phyloP scores from a whole-genome alignment of 2,888 invertebrate genomes.

The Sepiola atlantica region DNA sequence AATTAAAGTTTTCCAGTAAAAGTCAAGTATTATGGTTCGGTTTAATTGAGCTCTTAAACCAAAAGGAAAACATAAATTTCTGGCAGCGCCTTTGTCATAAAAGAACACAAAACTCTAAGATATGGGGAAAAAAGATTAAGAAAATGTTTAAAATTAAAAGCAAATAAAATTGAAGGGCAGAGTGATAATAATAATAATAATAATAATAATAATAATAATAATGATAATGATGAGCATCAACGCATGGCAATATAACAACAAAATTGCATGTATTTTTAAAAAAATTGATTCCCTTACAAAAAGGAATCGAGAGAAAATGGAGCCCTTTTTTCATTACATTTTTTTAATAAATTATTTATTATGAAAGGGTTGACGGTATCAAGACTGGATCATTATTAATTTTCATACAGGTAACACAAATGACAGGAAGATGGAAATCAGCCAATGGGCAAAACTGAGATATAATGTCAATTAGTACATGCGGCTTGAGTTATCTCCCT shows the following conservation, averaged over 20 bases:
- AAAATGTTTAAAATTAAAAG: not conserved
- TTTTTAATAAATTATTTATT: not conserved
- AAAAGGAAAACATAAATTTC: no score
- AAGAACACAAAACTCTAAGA: not conserved
- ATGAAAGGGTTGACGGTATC: conserved; percentile 21
- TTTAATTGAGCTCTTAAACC: no score
- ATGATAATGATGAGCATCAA: not conserved
- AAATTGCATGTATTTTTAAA: not conserved
- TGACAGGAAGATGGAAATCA: conserved; percentile 23
- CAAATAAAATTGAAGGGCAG: not conserved
- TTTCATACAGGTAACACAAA: conserved; percentile 18
- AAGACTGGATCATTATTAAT: not conserved
- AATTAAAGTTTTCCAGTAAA: no score
- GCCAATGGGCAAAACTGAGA: not conserved
- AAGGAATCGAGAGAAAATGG: not conserved
- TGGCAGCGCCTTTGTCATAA: no score
- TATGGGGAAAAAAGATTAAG: not conserved
- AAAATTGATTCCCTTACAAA: not conserved
- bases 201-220: not conserved
- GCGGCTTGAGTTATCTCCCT: not conserved
- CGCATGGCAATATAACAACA: not conserved
- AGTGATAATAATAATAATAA: not conserved
- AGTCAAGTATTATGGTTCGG: no score
- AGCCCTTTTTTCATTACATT: not conserved
- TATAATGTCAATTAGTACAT: not conserved